These are phyloP conservation scores for Drosophila azteca DNA, from an alignment of 1,140 invertebrate genomes.

Conservation along the genomic window DNA sequence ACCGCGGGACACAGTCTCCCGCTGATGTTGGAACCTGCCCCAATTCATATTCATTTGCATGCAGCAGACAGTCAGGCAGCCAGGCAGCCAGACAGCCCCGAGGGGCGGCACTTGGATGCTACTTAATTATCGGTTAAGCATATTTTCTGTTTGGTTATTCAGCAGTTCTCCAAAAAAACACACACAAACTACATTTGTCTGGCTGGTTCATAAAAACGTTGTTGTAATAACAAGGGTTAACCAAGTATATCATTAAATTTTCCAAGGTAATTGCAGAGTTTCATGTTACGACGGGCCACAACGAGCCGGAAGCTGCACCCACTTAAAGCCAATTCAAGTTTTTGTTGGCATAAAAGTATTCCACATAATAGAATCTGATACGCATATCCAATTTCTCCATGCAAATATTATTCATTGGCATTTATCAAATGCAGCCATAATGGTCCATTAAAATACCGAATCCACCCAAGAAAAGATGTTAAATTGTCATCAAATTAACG, in stretches of 20 bases:
- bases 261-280: conserved; percentile 45
- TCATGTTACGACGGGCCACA: conserved; percentile 22
- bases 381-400: conserved; percentile 32
- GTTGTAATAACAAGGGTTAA: conserved; percentile 45
- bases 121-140: conserved; percentile 60
- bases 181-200: conserved; percentile 34
- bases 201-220: conserved; percentile 28
- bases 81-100: background rate
- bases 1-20: conserved; percentile 16
- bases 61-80: background rate
- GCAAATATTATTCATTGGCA: conserved; percentile 8
- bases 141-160: conserved; percentile 43
- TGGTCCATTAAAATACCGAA: conserved; percentile 20
- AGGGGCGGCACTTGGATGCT: conserved; percentile 23
- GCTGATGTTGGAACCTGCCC: conserved; percentile 11
- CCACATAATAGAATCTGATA: conserved; percentile 7
- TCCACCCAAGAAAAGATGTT: conserved; percentile 18
- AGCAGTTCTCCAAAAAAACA: conserved; percentile 35
- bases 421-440: conserved; percentile 27
- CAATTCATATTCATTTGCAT: conserved; percentile 49
- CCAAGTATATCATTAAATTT: conserved; percentile 33
- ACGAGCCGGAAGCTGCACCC: conserved; percentile 42
- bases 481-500: conserved; percentile 11
- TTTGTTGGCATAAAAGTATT: conserved; percentile 6
- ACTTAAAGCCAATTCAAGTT: conserved; percentile 21